Evolutionary conservation across 2,888 invertebrate species (phyloP), one percentile per base, ranked within the genome.

Genomic region (Lasioglossum morio): DNA sequence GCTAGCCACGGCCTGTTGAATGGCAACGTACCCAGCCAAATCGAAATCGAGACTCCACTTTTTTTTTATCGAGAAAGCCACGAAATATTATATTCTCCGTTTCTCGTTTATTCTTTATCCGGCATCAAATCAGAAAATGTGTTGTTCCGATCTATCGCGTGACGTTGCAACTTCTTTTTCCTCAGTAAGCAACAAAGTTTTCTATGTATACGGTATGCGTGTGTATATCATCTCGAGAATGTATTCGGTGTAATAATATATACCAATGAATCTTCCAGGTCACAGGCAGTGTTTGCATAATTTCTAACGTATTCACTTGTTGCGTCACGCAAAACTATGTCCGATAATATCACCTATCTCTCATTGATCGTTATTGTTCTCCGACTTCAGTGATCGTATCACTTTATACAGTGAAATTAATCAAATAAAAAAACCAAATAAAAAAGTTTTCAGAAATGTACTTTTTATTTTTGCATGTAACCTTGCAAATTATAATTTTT

Each of bases 231-330:
- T 19, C 30, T 34, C 23, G 23, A 19, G 34, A 66, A 19, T 34
- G 34, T 34, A 19, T 37, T 37, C 34, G 34, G 10, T 34, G 34
- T 66, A 66, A 66, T 37, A 70, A 40, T 70, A n/a, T 40, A 37
- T 70, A 70, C 4, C 34, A 37, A 70, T 14, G 23, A 40, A 19
- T 48, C 48, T 12, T 10, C 23, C 73, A 48, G 73, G 34, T 48
- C 66, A 34, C 19, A 69, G 4, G 14, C 30, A 48, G 16, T 34
- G 74, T 75, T 72, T 75, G 43, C 66, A 66, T 77, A 73, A 81
- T 81, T 81, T 77, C 23, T 48, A 37, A 81, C 46, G 16, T 70
- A 60, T 72, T 16, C 72, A 82, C 75, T 79, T 82, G 82, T 82
- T 82, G 82, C 82, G 27, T 46, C 37, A 40, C 72, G 43, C 23